Conservation (phyloP, 2,113 vertebrate species). For the Nerophis ophidion region DNA sequence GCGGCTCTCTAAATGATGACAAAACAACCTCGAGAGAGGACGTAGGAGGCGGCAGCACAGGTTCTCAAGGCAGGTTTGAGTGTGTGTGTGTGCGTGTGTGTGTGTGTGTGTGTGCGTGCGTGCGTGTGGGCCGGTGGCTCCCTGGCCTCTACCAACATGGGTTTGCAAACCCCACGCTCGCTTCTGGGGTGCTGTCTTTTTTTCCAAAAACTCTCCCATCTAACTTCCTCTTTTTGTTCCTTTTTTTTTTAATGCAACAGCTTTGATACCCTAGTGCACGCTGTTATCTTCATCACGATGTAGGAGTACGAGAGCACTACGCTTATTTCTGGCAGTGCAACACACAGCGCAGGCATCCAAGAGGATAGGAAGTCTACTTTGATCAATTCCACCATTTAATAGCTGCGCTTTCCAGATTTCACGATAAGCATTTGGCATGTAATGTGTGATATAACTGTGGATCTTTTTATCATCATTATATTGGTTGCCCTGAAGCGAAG, state of each 20-base stretch:
- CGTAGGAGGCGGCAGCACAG: constrained; percentile 51
- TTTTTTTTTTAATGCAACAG: constrained; percentile 28
- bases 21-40: constrained; percentile 50
- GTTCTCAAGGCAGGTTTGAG: constrained; percentile 33
- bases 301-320: not conserved
- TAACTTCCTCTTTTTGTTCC: constrained; percentile 3
- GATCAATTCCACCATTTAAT: constrained; percentile 1
- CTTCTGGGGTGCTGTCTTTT: constrained; percentile 43
- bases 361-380: constrained; percentile 6
- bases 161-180: constrained; percentile 47
- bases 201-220: constrained; percentile 24
- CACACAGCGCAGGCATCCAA: not conserved
- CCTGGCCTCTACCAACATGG: constrained; percentile 57
- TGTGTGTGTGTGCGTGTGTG: constrained; percentile 34
- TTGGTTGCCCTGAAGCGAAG: constrained; percentile 4
- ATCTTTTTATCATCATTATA: not conserved
- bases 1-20: constrained; percentile 29
- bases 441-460: not conserved
- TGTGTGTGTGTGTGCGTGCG: not conserved
- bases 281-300: constrained; percentile 20
- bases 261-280: constrained; percentile 29
- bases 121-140: constrained; percentile 60
- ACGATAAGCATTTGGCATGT: not conserved
- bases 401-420: not conserved
- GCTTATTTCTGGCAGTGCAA: constrained; percentile 10